Evolutionary conservation across 2,888 invertebrate genomes (phyloP), one percentile per base, ranked within the genome.

Genomic region (Caenorhabditis sulstoni): DNA sequence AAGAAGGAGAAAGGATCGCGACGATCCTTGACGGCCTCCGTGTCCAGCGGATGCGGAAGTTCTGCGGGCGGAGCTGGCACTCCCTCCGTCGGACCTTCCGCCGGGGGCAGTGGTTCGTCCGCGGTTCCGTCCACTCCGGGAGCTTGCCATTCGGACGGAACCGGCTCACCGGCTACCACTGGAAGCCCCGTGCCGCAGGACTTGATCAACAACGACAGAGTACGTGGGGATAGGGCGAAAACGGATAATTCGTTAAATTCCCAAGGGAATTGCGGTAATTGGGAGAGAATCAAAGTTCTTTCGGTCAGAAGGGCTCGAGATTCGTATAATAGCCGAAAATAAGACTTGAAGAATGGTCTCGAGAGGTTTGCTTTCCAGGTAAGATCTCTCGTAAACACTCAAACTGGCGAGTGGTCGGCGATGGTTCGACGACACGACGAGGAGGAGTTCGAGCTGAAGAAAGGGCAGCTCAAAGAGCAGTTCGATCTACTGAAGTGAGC

Each of bases 361-460:
- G 3, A 7, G 44, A 14, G 50, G 12, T 2, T 18, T 49, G 7
- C 8, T n/a, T 85, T 85, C 68, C 87, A 90, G 90, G 91, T 92
- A 49, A 91, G 91, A 44, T 91, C 91, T 41, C 92, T 97, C 64
- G 96, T 99, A 35, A 93, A 94, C 45, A 96, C 96, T 84, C 98
- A 99, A 92, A 96, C 97, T 7, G 92, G 93, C 14, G 96, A 97
- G 87, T 99, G 98, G 97, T 95, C 95, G 75, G 95, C 95, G 88
- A 93, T 97, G 93, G 94, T 95, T 86, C 94, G 94, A 79, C 92
- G 94, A 47, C 91, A 93, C 85, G 94, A 96, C 80, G 88, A 90
- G 16, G 94, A 96, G 90, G 96, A 97, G 88, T 93, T 93, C 92
- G 93, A 93, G 83, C 85, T 93, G 86, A 90, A 92, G 94, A 96